A percentile compares a stretch with the other conserved stretches of the same genome.
Evolutionary conservation across 1,140 invertebrate genomes (phyloP).

Genomic region (Arctopsyche grandis): DNA sequence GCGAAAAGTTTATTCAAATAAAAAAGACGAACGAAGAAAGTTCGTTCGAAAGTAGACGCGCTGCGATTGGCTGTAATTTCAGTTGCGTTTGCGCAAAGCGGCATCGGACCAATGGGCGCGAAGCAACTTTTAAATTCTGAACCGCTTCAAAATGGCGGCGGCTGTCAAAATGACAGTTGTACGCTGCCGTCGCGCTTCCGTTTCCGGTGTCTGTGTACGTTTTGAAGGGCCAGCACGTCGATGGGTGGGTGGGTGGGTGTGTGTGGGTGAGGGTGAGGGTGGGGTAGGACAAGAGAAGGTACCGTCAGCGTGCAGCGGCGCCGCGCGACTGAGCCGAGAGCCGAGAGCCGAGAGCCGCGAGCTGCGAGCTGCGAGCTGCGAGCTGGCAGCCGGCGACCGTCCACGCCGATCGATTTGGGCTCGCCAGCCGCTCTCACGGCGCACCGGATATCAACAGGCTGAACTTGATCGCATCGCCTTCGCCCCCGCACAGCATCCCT

Average conservation of each 20-base stretch:
- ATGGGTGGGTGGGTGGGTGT: not conserved
- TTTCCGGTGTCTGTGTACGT: no score
- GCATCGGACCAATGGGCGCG: no score
- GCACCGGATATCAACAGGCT: slow-evolving; percentile 42
- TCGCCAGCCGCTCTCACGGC: slow-evolving; percentile 7
- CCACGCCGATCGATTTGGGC: slow-evolving; percentile 1
- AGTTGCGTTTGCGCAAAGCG: no score
- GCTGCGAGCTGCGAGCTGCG: not conserved
- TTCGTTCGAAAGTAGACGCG: no score
- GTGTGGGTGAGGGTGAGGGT: slow-evolving; percentile 2
- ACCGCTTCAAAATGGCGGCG: no score
- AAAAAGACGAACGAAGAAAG: no score
- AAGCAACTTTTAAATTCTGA: no score
- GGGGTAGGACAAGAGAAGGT: not conserved
- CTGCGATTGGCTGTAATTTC: no score
- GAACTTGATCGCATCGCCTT: slow-evolving; percentile 31
- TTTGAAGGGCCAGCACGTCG: no score
- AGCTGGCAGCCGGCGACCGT: not conserved
- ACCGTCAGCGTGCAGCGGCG: slow-evolving; percentile 12
- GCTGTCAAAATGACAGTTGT: no score
- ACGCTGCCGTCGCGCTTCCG: no score
- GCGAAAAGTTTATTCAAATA: no score
- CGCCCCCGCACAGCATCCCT: not conserved
- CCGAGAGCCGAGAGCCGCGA: not conserved
- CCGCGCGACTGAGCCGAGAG: slow-evolving; percentile 24